phyloP scores from a whole-genome alignment of 2,113 vertebrate species.

The Lophura nycthemera region DNA sequence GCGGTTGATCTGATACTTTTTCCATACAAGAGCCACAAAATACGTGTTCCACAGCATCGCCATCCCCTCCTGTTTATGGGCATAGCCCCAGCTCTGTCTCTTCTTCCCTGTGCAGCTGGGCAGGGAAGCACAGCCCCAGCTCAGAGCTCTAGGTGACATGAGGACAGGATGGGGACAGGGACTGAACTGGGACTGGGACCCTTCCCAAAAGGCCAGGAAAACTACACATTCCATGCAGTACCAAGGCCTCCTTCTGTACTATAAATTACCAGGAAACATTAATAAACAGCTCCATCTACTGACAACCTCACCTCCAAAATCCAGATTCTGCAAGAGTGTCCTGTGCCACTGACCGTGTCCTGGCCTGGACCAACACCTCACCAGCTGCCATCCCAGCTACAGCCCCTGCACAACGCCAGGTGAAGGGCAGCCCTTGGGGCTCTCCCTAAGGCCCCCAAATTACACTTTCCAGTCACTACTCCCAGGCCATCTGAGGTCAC shows the following conservation, averaged over 20 bases:
- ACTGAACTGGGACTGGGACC: rapidly evolving
- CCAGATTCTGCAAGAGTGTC: neutral
- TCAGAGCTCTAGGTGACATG: neutral
- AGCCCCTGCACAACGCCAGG: neutral
- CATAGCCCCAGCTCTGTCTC: neutral
- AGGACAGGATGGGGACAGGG: neutral
- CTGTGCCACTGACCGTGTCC: rapidly evolving
- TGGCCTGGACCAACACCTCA: rapidly evolving
- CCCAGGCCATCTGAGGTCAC: neutral
- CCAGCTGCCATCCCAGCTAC: neutral
- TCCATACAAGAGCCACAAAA: neutral
- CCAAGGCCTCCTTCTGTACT: rapidly evolving
- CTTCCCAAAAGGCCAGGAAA: neutral
- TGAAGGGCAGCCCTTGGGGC: neutral
- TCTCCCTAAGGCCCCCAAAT: neutral
- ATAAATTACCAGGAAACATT: slow-evolving; percentile 38
- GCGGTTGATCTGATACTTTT: neutral
- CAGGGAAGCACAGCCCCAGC: neutral
- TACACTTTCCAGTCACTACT: too few relatives aligned
- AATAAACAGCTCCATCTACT: slow-evolving; percentile 78
- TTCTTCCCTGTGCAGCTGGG: neutral
- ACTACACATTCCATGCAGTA: neutral
- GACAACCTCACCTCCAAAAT: neutral
- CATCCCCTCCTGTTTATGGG: neutral
- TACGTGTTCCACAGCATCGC: neutral